Evolutionary conservation across 2,113 vertebrate genomes (phyloP), one percentile per base, ranked within the genome.

Genomic region (Gobiocypris rarus): DNA sequence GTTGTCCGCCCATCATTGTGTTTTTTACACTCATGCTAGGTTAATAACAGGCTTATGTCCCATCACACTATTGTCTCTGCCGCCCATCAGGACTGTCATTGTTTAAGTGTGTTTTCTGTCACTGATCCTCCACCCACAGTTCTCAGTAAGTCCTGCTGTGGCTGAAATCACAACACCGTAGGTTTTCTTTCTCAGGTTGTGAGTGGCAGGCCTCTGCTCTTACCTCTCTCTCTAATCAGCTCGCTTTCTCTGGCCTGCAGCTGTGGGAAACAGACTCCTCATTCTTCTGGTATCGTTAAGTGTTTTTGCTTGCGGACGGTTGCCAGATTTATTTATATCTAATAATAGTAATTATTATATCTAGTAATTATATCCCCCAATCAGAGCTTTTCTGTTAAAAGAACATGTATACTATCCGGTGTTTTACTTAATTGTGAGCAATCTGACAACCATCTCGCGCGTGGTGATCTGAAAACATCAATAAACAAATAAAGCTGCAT

Each of bases 201-300:
- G 17, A 87, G 75, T 76, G 82, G 61, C 75, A 61, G 84, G 71
- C 56, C 50, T 59, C n/a, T 77, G 34, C 79, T 84, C 61, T n/a
- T 80, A 75, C 87, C 56, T 81, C 38, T 31, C 52, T 11, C 43
- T 73, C 52, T 85, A 87, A 85, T 85, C 75, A 50, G 65, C 80
- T 50, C n/a, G 34, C 79, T 74, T 83, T 73, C 22, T 38, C 67
- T 28, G 31, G 65, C 83, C 69, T 59, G 50, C 31, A 70, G 86
- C 61, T 81, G 84, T 75, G 56, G 85, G 87, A 80, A 63, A 56
- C 81, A 81, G 75, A 87, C 76, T n/a, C 75, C 75, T 83, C 71
- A n/a, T 34, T 67, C n/a, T n/a, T n/a, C n/a, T n/a, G n/a, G n/a
- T n/a, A n/a, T n/a, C n/a, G n/a, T n/a, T n/a, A n/a, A n/a, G n/a